Evolutionary conservation across 2,888 invertebrate species (phyloP).

Genomic region (Drosophila leonis): DNA sequence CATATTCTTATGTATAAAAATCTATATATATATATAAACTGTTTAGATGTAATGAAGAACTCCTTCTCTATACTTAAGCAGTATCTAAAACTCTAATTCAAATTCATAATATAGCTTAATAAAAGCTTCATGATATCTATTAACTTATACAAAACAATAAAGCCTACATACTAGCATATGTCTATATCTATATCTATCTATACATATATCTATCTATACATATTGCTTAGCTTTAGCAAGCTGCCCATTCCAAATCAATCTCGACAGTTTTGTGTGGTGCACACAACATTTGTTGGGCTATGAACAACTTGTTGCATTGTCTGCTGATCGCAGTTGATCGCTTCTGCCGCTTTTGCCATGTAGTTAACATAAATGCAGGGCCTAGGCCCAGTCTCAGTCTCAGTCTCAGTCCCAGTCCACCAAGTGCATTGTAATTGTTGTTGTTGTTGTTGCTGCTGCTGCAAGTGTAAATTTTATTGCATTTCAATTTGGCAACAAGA

Average conservation of each 20-base stretch:
- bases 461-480: constrained; percentile 83
- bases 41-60: too few relatives aligned
- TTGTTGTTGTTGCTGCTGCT: constrained; percentile 39
- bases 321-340: constrained; percentile 30
- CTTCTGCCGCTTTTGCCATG: constrained; percentile 41
- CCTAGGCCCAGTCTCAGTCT: constrained; percentile 24
- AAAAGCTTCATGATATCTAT: too few relatives aligned
- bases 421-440: constrained; percentile 55
- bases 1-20: too few relatives aligned
- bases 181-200: too few relatives aligned
- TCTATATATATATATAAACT: too few relatives aligned
- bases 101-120: too few relatives aligned
- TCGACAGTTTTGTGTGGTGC: constrained; percentile 61
- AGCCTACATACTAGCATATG: too few relatives aligned
- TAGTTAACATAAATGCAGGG: constrained; percentile 59
- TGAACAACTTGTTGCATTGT: constrained; percentile 58
- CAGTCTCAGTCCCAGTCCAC: constrained; percentile 4
- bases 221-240: neutral
- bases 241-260: neutral
- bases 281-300: constrained; percentile 35
- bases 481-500: constrained; percentile 76
- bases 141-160: too few relatives aligned
- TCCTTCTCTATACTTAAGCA: too few relatives aligned
- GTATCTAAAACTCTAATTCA: too few relatives aligned
- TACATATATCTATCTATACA: too few relatives aligned